Base-by-base conservation (phyloP, 2,797 vertebrate genomes). In the Urocyon cinereoargenteus region DNA sequence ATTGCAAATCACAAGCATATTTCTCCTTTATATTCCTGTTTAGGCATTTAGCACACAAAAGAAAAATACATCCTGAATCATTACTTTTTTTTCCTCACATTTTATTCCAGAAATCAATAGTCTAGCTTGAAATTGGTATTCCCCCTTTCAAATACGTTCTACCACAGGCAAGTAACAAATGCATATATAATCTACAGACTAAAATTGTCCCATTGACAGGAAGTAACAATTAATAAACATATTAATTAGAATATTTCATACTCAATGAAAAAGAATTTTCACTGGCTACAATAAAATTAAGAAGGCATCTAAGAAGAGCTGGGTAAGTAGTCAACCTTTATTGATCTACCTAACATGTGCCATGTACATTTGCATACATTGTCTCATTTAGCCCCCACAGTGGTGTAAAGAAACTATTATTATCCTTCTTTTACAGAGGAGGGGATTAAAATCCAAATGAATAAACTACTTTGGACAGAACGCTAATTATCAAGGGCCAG, bases 21-120 rank as follows among this genome's bases (percentile, higher is more conserved):
- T 98, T 98, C 89, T 97, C 34, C 64, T 87, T 92, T 95, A 84
- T 83, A 96, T 0, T 98, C 91, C 53, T 68, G 97, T 94, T 97
- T 96, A 95, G 88, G 97, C 86, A 61, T 89, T 97, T 97, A 97
- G 72, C 62, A 98, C 98, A 97, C n/a, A 98, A 97, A 24, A 96
- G 64, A 98, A 98, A 89, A 93, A 93, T 97, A 95, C 96, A 98
- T 98, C 28, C 98, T 98, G 97, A 97, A 68, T 86, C 93, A 72
- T 97, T 97, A 55, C 97, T 97, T 98, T 97, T 97, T 98, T 98
- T 97, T 95, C 96, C 86, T 92, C 61, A 13, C 92, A 97, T 88
- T 97, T 96, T 83, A 91, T 98, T 98, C 97, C 86, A 91, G 68
- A 97, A 98, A 98, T 97, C 96, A 98, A 90, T 70, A 94, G 34